These are phyloP conservation scores for Varanus komodoensis DNA, from an alignment of 2,113 vertebrate species.

Conservation along the genomic window DNA sequence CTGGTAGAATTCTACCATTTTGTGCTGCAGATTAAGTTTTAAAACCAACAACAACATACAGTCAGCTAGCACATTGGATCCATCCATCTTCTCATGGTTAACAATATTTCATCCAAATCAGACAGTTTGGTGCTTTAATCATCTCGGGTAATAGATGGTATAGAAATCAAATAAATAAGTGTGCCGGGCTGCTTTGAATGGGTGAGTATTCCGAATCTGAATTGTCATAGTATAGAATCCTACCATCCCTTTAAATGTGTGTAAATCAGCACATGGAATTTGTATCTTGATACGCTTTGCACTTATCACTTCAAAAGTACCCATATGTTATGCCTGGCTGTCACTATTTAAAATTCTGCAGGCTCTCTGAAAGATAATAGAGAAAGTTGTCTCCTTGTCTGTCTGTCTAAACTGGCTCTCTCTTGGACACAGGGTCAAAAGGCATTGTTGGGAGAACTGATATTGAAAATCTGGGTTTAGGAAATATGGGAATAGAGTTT, in stretches of 20 bases:
- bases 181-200: constrained; percentile 27
- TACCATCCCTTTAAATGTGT: constrained; percentile 72
- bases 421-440: too few relatives aligned
- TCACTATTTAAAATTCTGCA: neutral
- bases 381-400: neutral
- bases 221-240: constrained; percentile 22
- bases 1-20: neutral
- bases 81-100: too few relatives aligned
- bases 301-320: neutral
- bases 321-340: neutral
- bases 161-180: too few relatives aligned
- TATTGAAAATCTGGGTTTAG: too few relatives aligned
- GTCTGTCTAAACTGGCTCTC: neutral
- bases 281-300: neutral
- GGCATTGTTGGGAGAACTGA: too few relatives aligned
- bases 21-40: neutral
- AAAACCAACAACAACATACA: neutral
- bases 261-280: neutral
- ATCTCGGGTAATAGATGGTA: too few relatives aligned
- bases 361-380: neutral
- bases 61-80: neutral
- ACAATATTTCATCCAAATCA: too few relatives aligned
- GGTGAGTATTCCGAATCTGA: constrained; percentile 45
- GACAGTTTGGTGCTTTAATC: neutral
- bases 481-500: too few relatives aligned